These are phyloP conservation scores for Cephus runcator DNA, from an alignment of 2,888 invertebrate genomes.

Conservation along the genomic window DNA sequence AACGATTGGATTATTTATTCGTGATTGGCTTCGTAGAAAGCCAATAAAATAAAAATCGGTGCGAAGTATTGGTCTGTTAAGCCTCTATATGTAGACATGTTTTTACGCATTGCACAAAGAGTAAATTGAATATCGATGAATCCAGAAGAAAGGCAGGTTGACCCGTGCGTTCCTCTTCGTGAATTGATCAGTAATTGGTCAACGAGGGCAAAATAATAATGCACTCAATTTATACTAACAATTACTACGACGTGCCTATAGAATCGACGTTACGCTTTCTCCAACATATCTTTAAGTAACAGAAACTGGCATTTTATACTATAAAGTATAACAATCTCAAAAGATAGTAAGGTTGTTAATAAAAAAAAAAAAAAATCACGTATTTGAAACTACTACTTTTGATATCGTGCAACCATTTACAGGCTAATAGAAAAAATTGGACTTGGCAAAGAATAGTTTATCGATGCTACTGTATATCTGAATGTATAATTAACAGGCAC, in stretches of 20 bases:
- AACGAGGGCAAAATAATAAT: slow-evolving; percentile 25
- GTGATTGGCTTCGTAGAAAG: not conserved
- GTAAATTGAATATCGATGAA: not conserved
- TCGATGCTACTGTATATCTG: not conserved
- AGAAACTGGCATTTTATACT: not conserved
- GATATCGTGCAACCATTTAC: not conserved
- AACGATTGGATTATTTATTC: not conserved
- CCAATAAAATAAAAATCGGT: not conserved
- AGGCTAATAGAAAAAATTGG: not conserved
- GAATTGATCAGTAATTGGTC: slow-evolving; percentile 25
- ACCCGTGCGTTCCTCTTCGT: not conserved
- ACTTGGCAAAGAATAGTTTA: not conserved
- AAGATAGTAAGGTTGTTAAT: not conserved
- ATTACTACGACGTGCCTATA: slow-evolving; percentile 6
- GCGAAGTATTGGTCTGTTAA: not conserved
- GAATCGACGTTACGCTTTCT: not conserved
- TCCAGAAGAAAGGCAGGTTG: not conserved
- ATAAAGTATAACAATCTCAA: not conserved
- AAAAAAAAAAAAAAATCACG: no score
- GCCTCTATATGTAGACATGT: not conserved
- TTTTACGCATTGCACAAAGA: not conserved
- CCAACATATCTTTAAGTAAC: not conserved
- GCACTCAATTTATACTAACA: slow-evolving; percentile 24
- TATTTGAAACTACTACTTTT: not conserved
- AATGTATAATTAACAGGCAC: not conserved